Base-by-base conservation (phyloP, 2,113 vertebrate species). In the Gnathonemus echidnorhynchus region DNA sequence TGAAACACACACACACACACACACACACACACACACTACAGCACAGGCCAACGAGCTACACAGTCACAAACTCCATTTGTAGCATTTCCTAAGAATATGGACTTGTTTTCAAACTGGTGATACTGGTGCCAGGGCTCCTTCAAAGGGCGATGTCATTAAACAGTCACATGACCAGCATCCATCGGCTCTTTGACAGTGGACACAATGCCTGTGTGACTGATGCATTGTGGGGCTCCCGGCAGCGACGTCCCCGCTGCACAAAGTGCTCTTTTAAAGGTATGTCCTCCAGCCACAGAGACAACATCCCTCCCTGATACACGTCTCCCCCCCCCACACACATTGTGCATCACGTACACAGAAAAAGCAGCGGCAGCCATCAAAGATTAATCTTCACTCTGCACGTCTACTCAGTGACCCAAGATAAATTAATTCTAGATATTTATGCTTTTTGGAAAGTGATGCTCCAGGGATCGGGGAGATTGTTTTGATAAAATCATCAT, bases 181-280 rank as follows among this genome's bases (percentile, higher is more conserved):
- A 58, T 21, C 10, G 11, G 88, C 46, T 45, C 74, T 19, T 6
- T 45, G 39, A 77, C 8, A 24, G 74, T 45, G 50, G 21, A 84
- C 74, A 89, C 77, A 89, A 89, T 89, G 88, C 35, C 17, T 27
- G 50, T 83, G 49, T 89, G 74, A 84, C 27, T 17, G 27, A 27
- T 83, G 48, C 74, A 56, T 89, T 50, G 46, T 42, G 50, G 50
- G 89, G 50, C 11, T 15, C 48, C 35, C 1, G 50, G 74, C 31
- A 24, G 89, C 21, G 89, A 89, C 39, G 45, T 89, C 89, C 21
- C 89, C 10, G 0, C 8, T 1, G 24, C 74, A 89, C 89, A 89
- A 89, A 84, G 89, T 50, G 11, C 46, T 58, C 31, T 50, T 45
- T 48, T 84, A 35, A 35, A 50, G 77, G 9, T 42, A 49, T 15